Evolutionary conservation across 2,113 vertebrate species (phyloP), one percentile per base, ranked within the genome.

Genomic region (Apteryx mantelli): DNA sequence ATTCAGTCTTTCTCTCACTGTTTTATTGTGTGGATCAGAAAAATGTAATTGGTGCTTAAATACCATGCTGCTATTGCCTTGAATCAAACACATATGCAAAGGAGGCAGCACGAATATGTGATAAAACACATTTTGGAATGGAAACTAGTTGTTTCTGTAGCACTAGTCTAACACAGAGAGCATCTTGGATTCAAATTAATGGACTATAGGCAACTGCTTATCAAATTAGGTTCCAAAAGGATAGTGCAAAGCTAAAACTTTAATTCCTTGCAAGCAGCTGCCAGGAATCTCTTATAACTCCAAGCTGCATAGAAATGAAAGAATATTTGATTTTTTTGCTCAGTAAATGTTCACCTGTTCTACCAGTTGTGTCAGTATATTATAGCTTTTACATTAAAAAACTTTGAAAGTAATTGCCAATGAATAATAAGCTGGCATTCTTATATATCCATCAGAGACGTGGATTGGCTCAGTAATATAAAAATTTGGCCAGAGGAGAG

Each of bases 171-270:
- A 92, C 61, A 95, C 76, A 88, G 81, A 93, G 95, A 95, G 95
- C 88, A 97, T 97, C 96, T 95, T 95, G 93, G 93, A 97, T 97
- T 98, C 96, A 97, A 98, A 97, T 98, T 97, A 98, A 95, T 79
- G 97, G 94, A 95, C 95, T 97, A 88, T 82, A 3, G 42, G 95
- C 97, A 97, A 93, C 94, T 95, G 95, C 80, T 98, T 95, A 93
- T 97, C 96, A 96, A 98, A 98, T 97, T 96, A 97, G 93, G 91
- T 92, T 98, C 82, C 88, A 89, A 93, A 98, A 97, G 96, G 53
- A 94, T 61, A 93, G 95, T 79, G 69, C 86, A 97, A 95, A 97
- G 86, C 86, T 96, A 71, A 91, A 94, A 90, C 93, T 91, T 95
- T 81, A 84, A 94, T 88, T 93, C 71, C 65, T 95, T 93, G 82